Conservation (phyloP, 2,797 vertebrate genomes). For the Acropternis orthonyx region DNA sequence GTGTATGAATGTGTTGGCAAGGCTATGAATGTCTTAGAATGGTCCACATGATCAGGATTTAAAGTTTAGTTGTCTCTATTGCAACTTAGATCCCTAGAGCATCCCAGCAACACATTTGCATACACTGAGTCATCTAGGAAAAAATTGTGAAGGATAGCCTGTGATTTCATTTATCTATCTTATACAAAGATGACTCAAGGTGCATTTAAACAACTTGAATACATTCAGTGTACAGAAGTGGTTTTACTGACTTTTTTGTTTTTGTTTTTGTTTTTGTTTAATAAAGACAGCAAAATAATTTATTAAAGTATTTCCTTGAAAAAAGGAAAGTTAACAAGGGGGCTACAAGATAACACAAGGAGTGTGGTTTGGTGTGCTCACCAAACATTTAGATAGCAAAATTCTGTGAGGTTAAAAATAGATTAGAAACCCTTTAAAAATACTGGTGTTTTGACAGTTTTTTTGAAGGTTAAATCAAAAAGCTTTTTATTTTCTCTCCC, state of each 20-base stretch:
- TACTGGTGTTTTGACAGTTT: neutral
- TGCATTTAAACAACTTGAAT: neutral
- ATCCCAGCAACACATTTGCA: neutral
- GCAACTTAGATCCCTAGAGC: neutral
- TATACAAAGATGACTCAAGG: neutral
- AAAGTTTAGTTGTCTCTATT: neutral
- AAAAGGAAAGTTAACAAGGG: neutral
- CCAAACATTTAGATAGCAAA: neutral
- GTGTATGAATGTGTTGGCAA: neutral
- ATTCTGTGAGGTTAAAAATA: neutral
- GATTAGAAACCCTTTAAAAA: neutral
- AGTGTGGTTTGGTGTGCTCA: neutral
- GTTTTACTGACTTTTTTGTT: neutral
- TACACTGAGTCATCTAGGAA: neutral
- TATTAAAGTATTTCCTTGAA: neutral
- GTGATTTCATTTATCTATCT: neutral
- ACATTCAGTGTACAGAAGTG: neutral
- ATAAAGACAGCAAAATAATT: neutral
- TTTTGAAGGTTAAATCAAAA: conserved; percentile 16
- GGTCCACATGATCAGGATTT: neutral
- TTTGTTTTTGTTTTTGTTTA: too few species aligned
- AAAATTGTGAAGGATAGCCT: neutral
- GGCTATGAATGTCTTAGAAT: neutral
- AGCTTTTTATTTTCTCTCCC: neutral
- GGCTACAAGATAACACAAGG: neutral